Base-by-base conservation (phyloP, 2,888 invertebrate genomes). In the Anodontia alba region DNA sequence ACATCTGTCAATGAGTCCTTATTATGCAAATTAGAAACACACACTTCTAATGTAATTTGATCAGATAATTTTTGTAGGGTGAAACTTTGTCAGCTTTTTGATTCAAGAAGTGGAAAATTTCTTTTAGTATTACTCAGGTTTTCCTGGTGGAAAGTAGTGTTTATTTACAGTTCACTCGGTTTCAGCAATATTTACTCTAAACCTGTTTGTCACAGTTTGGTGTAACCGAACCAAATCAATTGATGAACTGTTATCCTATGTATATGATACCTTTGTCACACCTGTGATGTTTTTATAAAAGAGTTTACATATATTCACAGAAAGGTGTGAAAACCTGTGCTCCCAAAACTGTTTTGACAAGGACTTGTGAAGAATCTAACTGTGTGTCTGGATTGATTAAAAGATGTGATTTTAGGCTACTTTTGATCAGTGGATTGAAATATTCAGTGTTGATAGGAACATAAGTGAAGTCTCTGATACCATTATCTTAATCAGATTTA, bases 281-380 rank as follows among this genome's bases (percentile, higher is more conserved):
- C 33, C 20, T 33, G 23, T 62, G 62, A 62, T 33, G 62, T 33
- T 62, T 62, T 62, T 33, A 33, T 62, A 62, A 62, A 33, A 29
- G 62, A 29, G 31, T 62, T 62, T 33, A 62, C 62, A 7, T 15
- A 29, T 62, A 33, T 62, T 62, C 31, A 33, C 10, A 2, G 33
- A 62, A 33, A 33, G 62, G 62, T 62, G 62, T 62, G 62, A 62
- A 62, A 62, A 62, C 62, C 29, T 62, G 62, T 62, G 62, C 62
- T 62, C 1, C 1, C 23, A 62, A 62, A 62, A 62, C 62, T 62
- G 62, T 62, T 62, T 31, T 17, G 20, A 62, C 33, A 62, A 62
- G 33, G 62, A 62, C 62, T 62, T 62, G 33, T 62, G 62, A 62
- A 62, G 33, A 33, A 62, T 62, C 33, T 62, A 33, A 33, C 62